A percentile compares a stretch with the other conserved stretches of the same genome.
phyloP scores from a whole-genome alignment of 2,888 invertebrate species.

The Orchesella flavescens region DNA sequence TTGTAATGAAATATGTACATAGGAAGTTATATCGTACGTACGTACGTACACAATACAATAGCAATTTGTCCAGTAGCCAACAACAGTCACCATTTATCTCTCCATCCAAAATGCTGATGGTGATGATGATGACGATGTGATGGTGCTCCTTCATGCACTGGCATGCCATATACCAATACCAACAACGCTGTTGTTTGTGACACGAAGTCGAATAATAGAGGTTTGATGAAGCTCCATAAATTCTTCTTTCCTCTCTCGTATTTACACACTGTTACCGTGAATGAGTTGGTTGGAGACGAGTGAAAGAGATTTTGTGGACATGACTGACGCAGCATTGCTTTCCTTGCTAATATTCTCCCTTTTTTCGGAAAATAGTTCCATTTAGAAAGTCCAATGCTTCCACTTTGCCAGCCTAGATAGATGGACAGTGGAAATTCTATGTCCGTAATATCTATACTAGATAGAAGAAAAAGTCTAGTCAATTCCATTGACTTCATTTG shows the following conservation, averaged over 20 bases:
- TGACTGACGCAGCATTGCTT: no score
- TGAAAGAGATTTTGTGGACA: conserved; percentile 8
- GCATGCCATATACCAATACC: neutral
- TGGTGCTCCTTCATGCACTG: no score
- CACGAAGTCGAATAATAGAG: conserved; percentile 62
- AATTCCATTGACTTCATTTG: no score
- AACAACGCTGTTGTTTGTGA: conserved; percentile 15
- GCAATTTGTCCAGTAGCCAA: conserved; percentile 46
- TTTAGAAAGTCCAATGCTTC: neutral
- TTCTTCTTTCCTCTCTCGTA: conserved; percentile 33
- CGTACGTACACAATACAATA: conserved; percentile 41
- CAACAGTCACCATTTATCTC: neutral
- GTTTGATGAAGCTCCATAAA: conserved; percentile 67
- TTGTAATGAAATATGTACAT: conserved; percentile 37
- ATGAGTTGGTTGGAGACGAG: conserved; percentile 17
- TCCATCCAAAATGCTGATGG: no score
- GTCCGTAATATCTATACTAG: no score
- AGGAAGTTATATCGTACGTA: no score
- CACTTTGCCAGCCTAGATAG: no score
- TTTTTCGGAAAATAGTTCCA: conserved; percentile 13
- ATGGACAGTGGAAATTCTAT: no score
- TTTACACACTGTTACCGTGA: conserved; percentile 41
- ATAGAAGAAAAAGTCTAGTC: no score
- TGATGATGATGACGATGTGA: no score
- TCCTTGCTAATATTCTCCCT: conserved; percentile 20